Percentiles rank a stretch among this genome's conserved stretches.
phyloP scores from a whole-genome alignment of 2,113 vertebrate species.

The Etheostoma spectabile region DNA sequence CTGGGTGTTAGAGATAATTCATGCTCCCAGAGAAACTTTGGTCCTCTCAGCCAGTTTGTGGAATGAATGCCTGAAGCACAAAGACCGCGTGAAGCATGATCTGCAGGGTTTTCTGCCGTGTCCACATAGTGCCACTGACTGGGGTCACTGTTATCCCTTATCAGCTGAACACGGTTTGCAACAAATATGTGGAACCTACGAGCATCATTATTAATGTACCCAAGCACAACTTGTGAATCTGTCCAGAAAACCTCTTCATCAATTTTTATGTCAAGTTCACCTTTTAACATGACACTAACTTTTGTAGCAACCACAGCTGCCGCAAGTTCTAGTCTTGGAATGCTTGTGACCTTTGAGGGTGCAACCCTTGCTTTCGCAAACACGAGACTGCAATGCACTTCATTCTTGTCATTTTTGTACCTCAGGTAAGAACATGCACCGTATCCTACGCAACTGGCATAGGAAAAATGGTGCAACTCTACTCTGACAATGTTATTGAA shows the following conservation, averaged over 20 bases:
- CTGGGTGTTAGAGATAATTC: background rate
- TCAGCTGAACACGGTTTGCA: background rate
- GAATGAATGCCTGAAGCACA: background rate
- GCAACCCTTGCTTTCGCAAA: too few species aligned
- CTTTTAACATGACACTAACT: background rate
- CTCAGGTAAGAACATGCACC: conserved; percentile 14
- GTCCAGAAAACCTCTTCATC: background rate
- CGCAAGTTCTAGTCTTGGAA: background rate
- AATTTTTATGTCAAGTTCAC: background rate
- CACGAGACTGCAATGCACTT: too few species aligned
- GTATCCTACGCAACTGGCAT: conserved; percentile 21
- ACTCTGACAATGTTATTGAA: background rate
- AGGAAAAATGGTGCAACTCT: conserved; percentile 21
- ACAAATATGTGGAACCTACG: background rate
- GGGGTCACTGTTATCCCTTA: background rate
- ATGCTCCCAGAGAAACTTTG: background rate
- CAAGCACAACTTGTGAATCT: background rate
- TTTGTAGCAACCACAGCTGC: background rate
- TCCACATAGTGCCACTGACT: background rate
- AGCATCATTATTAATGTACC: background rate
- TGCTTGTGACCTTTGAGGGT: background rate
- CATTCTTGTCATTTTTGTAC: too few species aligned
- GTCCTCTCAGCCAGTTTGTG: background rate
- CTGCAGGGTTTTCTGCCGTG: background rate
- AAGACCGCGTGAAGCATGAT: background rate